Evolutionary conservation across 2,113 vertebrate species (phyloP).

Genomic region (Clarias batrachus): DNA sequence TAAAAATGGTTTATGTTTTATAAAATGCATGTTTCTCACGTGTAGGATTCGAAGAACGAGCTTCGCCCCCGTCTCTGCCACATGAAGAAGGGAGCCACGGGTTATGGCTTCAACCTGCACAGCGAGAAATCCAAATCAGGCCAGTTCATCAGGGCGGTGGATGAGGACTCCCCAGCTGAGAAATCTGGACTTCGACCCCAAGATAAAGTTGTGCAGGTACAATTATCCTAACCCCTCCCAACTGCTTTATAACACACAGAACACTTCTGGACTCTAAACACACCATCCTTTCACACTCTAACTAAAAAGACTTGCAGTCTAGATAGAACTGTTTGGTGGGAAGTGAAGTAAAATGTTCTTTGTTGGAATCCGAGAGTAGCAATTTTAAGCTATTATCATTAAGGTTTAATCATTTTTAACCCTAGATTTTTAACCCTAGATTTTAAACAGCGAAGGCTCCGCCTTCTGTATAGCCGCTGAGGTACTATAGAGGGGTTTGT

Average conservation of each 20-base stretch:
- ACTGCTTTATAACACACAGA: neutral
- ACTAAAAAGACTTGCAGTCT: neutral
- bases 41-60: slow-evolving; percentile 61
- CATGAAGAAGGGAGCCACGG: slow-evolving; percentile 81
- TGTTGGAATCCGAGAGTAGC: neutral
- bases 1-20: neutral
- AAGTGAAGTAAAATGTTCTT: neutral
- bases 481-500: slow-evolving; percentile 18
- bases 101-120: slow-evolving; percentile 98
- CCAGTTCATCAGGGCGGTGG: slow-evolving; percentile 93
- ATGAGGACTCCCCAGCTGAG: slow-evolving; percentile 83
- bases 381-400: slow-evolving; percentile 1
- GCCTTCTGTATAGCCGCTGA: neutral
- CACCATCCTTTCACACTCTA: neutral
- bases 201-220: slow-evolving; percentile 91
- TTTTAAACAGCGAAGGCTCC: slow-evolving; percentile 1
- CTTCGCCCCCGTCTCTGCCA: slow-evolving; percentile 86
- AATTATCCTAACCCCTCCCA: neutral
- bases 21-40: neutral
- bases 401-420: neutral
- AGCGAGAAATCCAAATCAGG: slow-evolving; percentile 90
- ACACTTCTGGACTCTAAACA: neutral
- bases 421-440: too few species aligned
- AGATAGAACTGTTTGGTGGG: neutral
- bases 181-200: slow-evolving; percentile 84